phyloP scores from a whole-genome alignment of 2,797 vertebrate species.

The Megalops cyprinoides region DNA sequence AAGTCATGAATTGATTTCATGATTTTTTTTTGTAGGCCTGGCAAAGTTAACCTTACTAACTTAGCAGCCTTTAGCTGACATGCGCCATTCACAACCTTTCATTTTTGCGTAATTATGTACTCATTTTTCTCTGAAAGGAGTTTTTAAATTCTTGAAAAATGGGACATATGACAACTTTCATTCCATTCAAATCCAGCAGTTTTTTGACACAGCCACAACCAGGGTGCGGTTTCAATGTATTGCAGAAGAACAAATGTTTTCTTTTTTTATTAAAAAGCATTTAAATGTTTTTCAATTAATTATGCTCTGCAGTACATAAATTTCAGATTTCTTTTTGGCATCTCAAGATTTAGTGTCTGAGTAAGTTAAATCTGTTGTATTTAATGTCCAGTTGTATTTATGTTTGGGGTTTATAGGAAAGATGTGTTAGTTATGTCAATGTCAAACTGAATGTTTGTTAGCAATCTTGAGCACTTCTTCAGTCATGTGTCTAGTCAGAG shows the following conservation, averaged over 20 bases:
- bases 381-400: slow-evolving; percentile 3
- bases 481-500: not conserved
- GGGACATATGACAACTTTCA: too few species aligned
- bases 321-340: not conserved
- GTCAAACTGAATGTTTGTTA: not conserved
- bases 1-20: too few species aligned
- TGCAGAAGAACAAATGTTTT: slow-evolving; percentile 13
- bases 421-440: slow-evolving; percentile 18
- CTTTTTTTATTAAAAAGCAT: not conserved
- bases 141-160: too few species aligned
- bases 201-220: not conserved
- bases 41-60: too few species aligned
- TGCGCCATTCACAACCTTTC: too few species aligned
- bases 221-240: not conserved
- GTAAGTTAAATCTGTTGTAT: not conserved
- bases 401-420: too few species aligned
- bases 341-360: not conserved
- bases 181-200: not conserved
- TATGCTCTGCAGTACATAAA: slow-evolving; percentile 1
- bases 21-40: too few species aligned
- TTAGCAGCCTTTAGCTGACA: too few species aligned
- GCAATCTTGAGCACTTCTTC: not conserved
- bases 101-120: too few species aligned
- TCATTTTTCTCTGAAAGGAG: too few species aligned
- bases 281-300: not conserved